Base-by-base conservation (phyloP, 1,140 invertebrate genomes). In the Sweltsa coloradensis region DNA sequence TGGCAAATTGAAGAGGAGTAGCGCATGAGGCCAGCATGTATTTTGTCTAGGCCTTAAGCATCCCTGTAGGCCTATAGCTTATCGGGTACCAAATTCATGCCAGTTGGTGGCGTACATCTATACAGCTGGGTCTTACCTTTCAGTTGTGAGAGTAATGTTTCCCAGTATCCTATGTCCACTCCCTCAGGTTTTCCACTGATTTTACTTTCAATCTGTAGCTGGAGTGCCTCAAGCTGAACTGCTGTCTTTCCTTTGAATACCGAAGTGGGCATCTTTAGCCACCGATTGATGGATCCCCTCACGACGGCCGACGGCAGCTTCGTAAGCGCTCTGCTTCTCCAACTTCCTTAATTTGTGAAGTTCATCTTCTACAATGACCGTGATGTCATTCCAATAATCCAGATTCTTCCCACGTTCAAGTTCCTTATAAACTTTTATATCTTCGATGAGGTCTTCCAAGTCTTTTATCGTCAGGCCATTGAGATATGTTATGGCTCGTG, bases 81-180 rank as follows among this genome's bases (percentile, higher is more conserved):
- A n/a, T n/a, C n/a, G n/a, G n/a, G n/a, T n/a, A n/a, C n/a, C n/a
- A n/a, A n/a, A n/a, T n/a, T n/a, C n/a, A n/a, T n/a, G n/a, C n/a
- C n/a, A n/a, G n/a, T n/a, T n/a, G n/a, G n/a, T n/a, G n/a, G n/a
- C n/a, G n/a, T n/a, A n/a, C n/a, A n/a, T n/a, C n/a, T n/a, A n/a
- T n/a, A n/a, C n/a, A n/a, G n/a, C n/a, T n/a, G n/a, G n/a, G 37
- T 29, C 21, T 47, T 63, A 81, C 78, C 78, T 76, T 91, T 94
- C 3, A 98, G 69, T 64, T 96, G 85, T 29, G 87, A 89, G 6
- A 96, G 70, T 36, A 98, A 66, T 37, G 86, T 89, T 69, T 98
- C 94, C 93, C 94, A 99, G 66, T 97, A 98, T 40, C 87, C 89
- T 51, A 97, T 85, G 70, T 99, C 95, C 34, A 97, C 81, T 26